phyloP scores from a whole-genome alignment of 1,140 invertebrate genomes.

The Lepidostoma basale region DNA sequence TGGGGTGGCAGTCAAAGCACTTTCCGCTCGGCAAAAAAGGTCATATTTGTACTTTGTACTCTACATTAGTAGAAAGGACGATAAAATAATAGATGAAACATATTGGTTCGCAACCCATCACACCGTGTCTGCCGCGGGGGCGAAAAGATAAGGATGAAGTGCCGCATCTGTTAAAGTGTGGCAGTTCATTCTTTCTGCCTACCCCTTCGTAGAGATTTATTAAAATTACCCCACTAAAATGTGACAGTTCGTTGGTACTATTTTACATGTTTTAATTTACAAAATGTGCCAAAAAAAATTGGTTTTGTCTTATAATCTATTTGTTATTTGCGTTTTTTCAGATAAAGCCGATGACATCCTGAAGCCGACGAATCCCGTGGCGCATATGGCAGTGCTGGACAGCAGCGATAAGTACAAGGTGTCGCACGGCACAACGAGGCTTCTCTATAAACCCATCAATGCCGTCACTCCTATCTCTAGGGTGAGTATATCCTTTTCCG shows the following conservation, averaged over 20 bases:
- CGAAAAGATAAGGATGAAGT: too few relatives aligned
- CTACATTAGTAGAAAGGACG: too few relatives aligned
- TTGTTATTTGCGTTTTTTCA: constrained; percentile 62
- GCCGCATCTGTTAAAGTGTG: too few relatives aligned
- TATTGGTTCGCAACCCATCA: too few relatives aligned
- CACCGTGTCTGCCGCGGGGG: too few relatives aligned
- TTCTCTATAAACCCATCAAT: constrained; percentile 67
- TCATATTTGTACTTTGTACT: too few relatives aligned
- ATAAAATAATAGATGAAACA: too few relatives aligned
- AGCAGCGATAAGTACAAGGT: constrained; percentile 66
- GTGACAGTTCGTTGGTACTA: neutral
- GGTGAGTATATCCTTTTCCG: constrained; percentile 50
- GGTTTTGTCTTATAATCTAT: neutral
- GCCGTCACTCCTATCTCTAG: constrained; percentile 55
- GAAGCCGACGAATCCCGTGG: constrained; percentile 74
- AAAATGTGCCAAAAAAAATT: neutral
- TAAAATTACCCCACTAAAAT: too few relatives aligned
- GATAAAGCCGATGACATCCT: constrained; percentile 69
- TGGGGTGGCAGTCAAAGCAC: too few relatives aligned
- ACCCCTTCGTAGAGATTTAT: too few relatives aligned
- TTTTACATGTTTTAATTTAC: neutral
- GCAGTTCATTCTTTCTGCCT: too few relatives aligned
- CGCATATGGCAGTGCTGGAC: constrained; percentile 67
- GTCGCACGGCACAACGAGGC: constrained; percentile 61
- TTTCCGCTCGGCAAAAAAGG: too few relatives aligned